Evolutionary conservation across 1,140 invertebrate genomes (phyloP).

Genomic region (Heliconius hewitsoni): DNA sequence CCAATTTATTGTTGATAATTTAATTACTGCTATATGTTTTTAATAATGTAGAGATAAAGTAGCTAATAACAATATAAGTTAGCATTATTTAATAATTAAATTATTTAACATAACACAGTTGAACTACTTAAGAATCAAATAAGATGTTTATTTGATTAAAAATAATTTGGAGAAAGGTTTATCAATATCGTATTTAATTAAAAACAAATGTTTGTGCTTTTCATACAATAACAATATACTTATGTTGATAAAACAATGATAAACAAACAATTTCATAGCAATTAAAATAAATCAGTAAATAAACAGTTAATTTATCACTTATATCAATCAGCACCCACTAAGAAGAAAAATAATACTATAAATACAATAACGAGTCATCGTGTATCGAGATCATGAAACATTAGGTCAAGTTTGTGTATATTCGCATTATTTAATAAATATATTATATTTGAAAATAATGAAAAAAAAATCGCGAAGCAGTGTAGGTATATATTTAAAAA

Average conservation of each 20-base stretch:
- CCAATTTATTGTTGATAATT: constrained; percentile 6
- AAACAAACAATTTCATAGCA: not conserved
- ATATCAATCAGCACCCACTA: not conserved
- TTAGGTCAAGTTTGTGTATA: not conserved
- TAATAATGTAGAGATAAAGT: not conserved
- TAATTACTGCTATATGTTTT: not conserved
- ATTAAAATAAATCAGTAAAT: not conserved
- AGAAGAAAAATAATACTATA: not conserved
- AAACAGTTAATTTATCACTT: not conserved
- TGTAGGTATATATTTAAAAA: not conserved
- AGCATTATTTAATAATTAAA: not conserved
- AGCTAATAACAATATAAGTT: not conserved
- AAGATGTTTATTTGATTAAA: no score
- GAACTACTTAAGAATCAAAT: not conserved
- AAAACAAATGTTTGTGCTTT: no score
- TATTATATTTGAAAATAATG: not conserved
- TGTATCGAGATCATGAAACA: not conserved
- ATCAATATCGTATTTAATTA: no score
- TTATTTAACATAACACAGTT: not conserved
- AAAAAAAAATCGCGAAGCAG: not conserved
- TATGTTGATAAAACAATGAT: not conserved
- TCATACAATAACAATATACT: not conserved
- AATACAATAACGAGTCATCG: constrained; percentile 8
- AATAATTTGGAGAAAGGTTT: no score
- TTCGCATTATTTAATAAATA: not conserved